Evolutionary conservation across 2,797 vertebrate species (phyloP), one percentile per base, ranked within the genome.

Genomic region (Chiroxiphia lanceolata): DNA sequence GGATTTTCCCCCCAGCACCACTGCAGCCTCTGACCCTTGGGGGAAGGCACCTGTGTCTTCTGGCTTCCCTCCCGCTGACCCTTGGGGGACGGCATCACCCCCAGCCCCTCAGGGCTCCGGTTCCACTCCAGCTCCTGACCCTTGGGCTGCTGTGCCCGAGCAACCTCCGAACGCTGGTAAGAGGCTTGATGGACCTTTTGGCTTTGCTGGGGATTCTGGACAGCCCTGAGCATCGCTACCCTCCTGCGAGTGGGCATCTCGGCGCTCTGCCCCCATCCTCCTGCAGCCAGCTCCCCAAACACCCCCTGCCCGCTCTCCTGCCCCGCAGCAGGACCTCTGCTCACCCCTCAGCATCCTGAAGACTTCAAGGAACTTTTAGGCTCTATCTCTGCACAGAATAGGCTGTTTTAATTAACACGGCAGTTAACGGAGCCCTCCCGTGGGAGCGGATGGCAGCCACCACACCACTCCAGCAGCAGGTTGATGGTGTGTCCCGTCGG

Each of bases 21-120:
- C 97, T 23, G 87, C 97, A 78, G 93, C 96, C 38, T 96, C 97
- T 7, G 98, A 98, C 72, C 98, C 98, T 25, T 98, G 98, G 98
- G 97, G 97, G 76, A 95, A 97, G 92, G 95, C 77, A 4, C 80
- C 97, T 10, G 21, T 96, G 63, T 82, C 97, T 83, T 93, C 96
- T 11, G 93, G 95, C 90, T 93, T 96, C 91, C 83, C 96, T 29
- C 61, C 96, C 19, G 40, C 78, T 21, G 98, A 98, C 63, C 97
- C 97, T 48, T 98, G 98, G 98, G 94, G 79, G 65, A 50, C 95
- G 7, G 91, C 87, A 11, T 97, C 97, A 23, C 96, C 97, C 42
- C 94, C 92, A 0, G 36, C 67, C 61, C 96, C 79, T 50, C 96
- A 92, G 64, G 94, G 89, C 64, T 65, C 93, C 38, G 31, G 89